These are phyloP conservation scores for Steinernema hermaphroditum DNA, from an alignment of 2,888 invertebrate species.

Conservation along the genomic window DNA sequence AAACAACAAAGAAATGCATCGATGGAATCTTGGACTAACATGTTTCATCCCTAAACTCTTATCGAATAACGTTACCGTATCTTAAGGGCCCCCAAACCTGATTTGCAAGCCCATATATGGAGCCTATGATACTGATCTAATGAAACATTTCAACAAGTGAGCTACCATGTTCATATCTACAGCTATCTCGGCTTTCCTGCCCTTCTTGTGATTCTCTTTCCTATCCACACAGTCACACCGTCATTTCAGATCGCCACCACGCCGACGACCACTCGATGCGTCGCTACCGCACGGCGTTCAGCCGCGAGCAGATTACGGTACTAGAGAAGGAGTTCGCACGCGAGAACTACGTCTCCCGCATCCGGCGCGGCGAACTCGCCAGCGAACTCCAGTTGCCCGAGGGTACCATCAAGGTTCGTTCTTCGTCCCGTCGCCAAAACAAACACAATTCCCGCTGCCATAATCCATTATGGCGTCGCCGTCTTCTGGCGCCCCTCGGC, in stretches of 20 bases:
- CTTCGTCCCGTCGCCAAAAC: not conserved
- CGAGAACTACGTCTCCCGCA: slow-evolving; percentile 95
- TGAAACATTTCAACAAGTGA: not conserved
- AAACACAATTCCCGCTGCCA: not conserved
- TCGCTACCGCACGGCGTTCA: slow-evolving; percentile 94
- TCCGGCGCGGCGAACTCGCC: slow-evolving; percentile 89
- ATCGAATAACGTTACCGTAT: no score
- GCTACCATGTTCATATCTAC: not conserved
- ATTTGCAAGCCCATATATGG: no score
- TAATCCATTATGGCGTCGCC: no score
- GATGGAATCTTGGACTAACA: no score
- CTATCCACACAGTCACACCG: no score
- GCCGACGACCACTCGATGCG: slow-evolving; percentile 68
- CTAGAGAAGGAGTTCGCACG: slow-evolving; percentile 89
- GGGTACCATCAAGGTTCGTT: slow-evolving; percentile 89
- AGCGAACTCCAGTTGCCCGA: slow-evolving; percentile 89
- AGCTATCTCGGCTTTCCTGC: not conserved
- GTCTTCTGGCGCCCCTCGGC: not conserved
- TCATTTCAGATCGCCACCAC: slow-evolving; percentile 45
- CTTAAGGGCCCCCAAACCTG: no score
- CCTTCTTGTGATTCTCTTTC: no score
- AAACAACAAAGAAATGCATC: no score
- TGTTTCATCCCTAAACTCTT: no score
- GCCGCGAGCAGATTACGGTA: slow-evolving; percentile 85
- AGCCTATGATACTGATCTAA: no score